Evolutionary conservation across 2,888 invertebrate genomes (phyloP).

Genomic region (Folsomia candida): DNA sequence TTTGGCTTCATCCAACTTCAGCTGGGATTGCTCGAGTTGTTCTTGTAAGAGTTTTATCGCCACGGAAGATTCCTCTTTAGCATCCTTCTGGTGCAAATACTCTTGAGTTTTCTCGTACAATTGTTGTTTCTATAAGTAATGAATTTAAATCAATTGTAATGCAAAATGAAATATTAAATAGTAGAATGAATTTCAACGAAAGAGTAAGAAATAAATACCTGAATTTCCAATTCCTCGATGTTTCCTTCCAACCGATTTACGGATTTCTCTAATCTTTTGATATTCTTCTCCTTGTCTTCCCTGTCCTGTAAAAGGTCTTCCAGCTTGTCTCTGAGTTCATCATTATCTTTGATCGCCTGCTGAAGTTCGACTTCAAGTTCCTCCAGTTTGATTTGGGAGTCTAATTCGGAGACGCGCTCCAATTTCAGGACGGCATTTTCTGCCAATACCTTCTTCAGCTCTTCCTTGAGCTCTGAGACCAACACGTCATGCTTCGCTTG

Average conservation of each 20-base stretch:
- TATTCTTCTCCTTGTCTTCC: conserved; percentile 6
- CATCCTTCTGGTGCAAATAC: neutral
- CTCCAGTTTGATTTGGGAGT: no score
- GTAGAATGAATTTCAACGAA: no score
- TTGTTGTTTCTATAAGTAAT: conserved; percentile 4
- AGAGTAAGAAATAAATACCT: no score
- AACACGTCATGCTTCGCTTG: neutral
- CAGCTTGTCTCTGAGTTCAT: conserved; percentile 10
- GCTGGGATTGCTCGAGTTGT: neutral
- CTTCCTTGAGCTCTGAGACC: neutral
- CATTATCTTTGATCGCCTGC: conserved; percentile 20
- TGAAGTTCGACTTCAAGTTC: conserved; percentile 22
- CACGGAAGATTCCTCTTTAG: neutral
- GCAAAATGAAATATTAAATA: no score
- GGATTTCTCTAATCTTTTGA: conserved; percentile 7
- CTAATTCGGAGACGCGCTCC: no score
- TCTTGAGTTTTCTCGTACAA: conserved; percentile 6
- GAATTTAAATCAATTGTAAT: no score
- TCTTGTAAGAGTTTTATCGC: conserved; percentile 1
- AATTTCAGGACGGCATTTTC: conserved; percentile 18
- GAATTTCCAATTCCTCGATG: conserved; percentile 1
- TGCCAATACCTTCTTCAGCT: neutral
- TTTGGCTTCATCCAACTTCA: neutral
- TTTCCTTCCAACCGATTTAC: conserved; percentile 11
- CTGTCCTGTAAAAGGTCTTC: conserved; percentile 12